Evolutionary conservation across 2,113 vertebrate genomes (phyloP).

Genomic region (Numida meleagris): DNA sequence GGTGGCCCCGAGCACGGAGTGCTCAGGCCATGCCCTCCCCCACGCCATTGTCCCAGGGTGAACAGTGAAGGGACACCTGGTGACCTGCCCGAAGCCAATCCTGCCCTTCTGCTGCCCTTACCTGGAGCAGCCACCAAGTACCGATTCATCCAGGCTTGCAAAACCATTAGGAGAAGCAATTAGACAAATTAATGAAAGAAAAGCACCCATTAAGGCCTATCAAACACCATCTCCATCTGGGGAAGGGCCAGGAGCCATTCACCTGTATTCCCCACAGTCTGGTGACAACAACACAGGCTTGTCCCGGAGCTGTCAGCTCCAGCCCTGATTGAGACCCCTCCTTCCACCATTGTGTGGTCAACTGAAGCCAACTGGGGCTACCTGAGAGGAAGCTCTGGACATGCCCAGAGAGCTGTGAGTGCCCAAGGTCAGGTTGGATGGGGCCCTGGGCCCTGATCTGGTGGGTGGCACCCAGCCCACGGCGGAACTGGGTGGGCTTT

Average conservation of each 20-base stretch:
- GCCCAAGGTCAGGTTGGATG: too few relatives aligned
- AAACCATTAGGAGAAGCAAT: conserved; percentile 47
- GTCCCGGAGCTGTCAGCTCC: rapidly evolving
- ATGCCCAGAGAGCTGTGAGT: not conserved
- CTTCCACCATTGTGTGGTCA: not conserved
- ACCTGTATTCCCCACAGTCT: not conserved
- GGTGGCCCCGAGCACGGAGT: not conserved
- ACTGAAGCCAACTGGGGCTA: not conserved
- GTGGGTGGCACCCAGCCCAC: not conserved
- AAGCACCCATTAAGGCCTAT: conserved; percentile 38
- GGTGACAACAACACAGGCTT: not conserved
- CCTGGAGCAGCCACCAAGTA: not conserved
- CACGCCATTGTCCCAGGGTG: rapidly evolving
- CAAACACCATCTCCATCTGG: not conserved
- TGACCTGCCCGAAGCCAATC: not conserved
- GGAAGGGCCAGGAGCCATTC: conserved; percentile 1
- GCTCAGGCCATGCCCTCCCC: not conserved
- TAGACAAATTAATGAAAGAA: conserved; percentile 37
- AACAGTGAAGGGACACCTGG: not conserved
- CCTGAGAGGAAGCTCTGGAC: not conserved
- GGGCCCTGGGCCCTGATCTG: too few relatives aligned
- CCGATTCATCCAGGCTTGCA: not conserved
- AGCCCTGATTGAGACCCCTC: not conserved
- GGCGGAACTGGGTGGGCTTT: not conserved
- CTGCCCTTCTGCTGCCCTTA: not conserved